Evolutionary conservation across 2,797 vertebrate species (phyloP), one percentile per base, ranked within the genome.

Genomic region (Falco columbarius): DNA sequence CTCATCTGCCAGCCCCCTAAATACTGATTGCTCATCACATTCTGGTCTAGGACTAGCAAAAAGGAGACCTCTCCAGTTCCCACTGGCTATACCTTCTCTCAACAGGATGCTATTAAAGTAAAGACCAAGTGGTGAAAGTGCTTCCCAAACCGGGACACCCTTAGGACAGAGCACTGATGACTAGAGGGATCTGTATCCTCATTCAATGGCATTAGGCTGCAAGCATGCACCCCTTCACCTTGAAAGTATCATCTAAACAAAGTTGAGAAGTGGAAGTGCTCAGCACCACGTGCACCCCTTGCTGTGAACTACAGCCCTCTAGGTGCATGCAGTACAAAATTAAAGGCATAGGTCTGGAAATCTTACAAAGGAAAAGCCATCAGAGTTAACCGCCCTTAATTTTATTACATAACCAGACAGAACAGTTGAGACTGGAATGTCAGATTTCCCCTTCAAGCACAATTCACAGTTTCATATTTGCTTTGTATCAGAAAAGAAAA

Each of bases 371-470:
- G 67, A 96, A 93, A 92, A 95, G 49, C 63, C 92, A 84, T 66
- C 75, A 73, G 72, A 95, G 66, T 92, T 94, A 95, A 94, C 94
- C 4, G 90, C 91, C 95, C 95, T 96, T 89, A 68, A 74, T 93
- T 96, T 97, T 97, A 96, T 97, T 97, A 95, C 19, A 12, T 81
- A 96, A 94, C 89, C 79, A 95, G 89, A 96, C 76, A 95, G 91
- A 96, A 96, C 92, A 97, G 65, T 89, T 63, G 86, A 95, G 93
- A 93, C 94, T 96, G 96, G 95, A 97, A 97, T 97, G 95, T 96
- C 86, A 95, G 77, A 84, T 59, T 93, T 72, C 81, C 93, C 86
- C 87, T 91, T 91, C 77, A 52, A 91, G 73, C 86, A 90, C 91
- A 95, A 92, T 68, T 91, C 95, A 95, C 87, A 95, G 90, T 72